phyloP scores from a whole-genome alignment of 2,113 vertebrate genomes.

The Tachycineta bicolor region DNA sequence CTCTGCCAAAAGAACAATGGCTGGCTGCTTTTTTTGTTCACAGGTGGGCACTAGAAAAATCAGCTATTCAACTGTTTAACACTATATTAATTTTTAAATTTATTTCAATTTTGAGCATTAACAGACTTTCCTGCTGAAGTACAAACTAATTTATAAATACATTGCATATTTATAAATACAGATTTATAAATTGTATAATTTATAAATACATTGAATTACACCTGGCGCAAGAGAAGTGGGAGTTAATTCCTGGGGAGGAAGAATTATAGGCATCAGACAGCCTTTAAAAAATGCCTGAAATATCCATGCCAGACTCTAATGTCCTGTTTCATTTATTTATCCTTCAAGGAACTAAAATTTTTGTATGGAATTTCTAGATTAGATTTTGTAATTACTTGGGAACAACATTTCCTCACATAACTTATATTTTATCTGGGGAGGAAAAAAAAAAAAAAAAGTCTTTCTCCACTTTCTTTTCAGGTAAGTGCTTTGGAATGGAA shows the following conservation, averaged over 20 bases:
- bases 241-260: not conserved
- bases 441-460: not conserved
- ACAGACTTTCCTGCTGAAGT: not conserved
- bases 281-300: not conserved
- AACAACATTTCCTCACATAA: not conserved
- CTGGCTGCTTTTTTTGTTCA: not conserved
- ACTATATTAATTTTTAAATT: not conserved
- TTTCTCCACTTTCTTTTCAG: not conserved
- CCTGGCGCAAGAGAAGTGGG: not conserved
- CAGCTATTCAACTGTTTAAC: not conserved
- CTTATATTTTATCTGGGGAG: not conserved
- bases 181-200: not conserved
- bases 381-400: not conserved
- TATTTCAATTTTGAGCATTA: not conserved
- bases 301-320: not conserved
- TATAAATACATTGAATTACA: not conserved
- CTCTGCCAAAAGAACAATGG: not conserved
- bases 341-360: not conserved
- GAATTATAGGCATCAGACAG: not conserved
- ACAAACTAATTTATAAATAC: not conserved
- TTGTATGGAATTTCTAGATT: not conserved
- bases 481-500: not conserved
- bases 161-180: not conserved
- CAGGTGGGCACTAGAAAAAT: not conserved
- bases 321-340: not conserved